Percentiles rank a stretch among this genome's conserved stretches.
These are phyloP conservation scores for Pseudolycoriella hygida DNA, from an alignment of 2,888 invertebrate genomes.

Conservation along the genomic window DNA sequence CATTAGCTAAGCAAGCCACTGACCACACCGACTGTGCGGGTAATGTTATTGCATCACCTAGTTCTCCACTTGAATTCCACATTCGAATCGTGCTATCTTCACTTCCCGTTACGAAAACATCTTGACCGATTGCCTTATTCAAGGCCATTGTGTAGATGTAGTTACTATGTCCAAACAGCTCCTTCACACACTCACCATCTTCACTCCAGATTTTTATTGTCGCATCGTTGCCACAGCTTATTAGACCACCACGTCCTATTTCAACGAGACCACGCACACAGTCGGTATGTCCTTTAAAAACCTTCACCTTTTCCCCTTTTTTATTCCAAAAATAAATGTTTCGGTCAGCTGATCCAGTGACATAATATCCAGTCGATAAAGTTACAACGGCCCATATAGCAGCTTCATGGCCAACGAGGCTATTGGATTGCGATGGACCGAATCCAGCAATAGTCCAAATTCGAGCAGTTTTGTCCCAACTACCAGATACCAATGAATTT, in stretches of 20 bases:
- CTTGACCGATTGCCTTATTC: constrained; percentile 34
- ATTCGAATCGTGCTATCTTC: constrained; percentile 74
- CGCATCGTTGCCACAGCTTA: constrained; percentile 89
- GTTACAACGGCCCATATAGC: constrained; percentile 73
- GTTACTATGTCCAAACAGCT: constrained; percentile 68
- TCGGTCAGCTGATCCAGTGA: constrained; percentile 89
- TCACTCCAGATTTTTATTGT: constrained; percentile 70
- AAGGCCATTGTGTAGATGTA: constrained; percentile 63
- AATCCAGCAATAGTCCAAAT: constrained; percentile 52
- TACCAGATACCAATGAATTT: constrained; percentile 58
- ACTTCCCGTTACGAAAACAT: constrained; percentile 63
- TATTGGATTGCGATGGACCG: constrained; percentile 33
- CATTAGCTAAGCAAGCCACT: constrained; percentile 61
- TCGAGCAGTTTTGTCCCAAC: constrained; percentile 83
- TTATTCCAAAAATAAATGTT: constrained; percentile 67
- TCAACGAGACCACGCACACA: constrained; percentile 71
- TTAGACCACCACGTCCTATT: constrained; percentile 51
- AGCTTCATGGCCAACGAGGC: constrained; percentile 52
- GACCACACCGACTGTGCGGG: constrained; percentile 87
- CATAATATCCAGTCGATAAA: constrained; percentile 33
- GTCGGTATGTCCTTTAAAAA: constrained; percentile 71
- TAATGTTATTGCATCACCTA: constrained; percentile 25
- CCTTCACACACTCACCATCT: constrained; percentile 56
- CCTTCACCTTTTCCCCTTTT: constrained; percentile 44
- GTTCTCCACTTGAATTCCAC: constrained; percentile 38